A percentile compares a stretch with the other conserved stretches of the same genome.
phyloP scores from a whole-genome alignment of 2,797 vertebrate species.

The Anas capensis region DNA sequence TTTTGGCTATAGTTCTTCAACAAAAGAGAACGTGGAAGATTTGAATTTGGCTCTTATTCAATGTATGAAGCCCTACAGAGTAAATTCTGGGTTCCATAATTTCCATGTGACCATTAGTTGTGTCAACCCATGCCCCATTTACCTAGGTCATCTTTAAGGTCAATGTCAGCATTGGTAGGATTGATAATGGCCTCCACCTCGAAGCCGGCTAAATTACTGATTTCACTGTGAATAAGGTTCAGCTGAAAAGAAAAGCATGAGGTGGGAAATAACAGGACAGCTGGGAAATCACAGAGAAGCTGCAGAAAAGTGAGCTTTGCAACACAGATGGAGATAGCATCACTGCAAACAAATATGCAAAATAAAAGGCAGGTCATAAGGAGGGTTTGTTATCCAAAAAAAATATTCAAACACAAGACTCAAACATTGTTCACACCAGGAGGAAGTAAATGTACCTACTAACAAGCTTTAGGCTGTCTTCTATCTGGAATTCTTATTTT shows the following conservation, averaged over 20 bases:
- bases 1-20: constrained; percentile 15
- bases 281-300: constrained; percentile 84
- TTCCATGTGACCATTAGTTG: constrained; percentile 83
- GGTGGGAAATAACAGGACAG: constrained; percentile 90
- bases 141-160: constrained; percentile 99
- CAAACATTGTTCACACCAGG: constrained; percentile 37
- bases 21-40: not conserved
- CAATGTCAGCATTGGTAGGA: constrained; percentile 99
- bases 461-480: not conserved
- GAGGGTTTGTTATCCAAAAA: constrained; percentile 18
- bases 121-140: constrained; percentile 86
- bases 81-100: constrained; percentile 85
- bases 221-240: constrained; percentile 99
- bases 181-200: constrained; percentile 99
- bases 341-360: constrained; percentile 76
- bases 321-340: constrained; percentile 76
- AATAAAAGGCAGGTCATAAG: constrained; percentile 72
- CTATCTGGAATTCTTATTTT: not conserved
- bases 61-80: constrained; percentile 15
- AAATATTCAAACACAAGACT: constrained; percentile 72
- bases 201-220: constrained; percentile 99
- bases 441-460: not conserved
- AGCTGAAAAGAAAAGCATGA: constrained; percentile 93
- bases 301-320: constrained; percentile 81
- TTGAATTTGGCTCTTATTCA: constrained; percentile 56